Evolutionary conservation across 2,797 vertebrate genomes (phyloP), one percentile per base, ranked within the genome.

Genomic region (Danio tinwini): DNA sequence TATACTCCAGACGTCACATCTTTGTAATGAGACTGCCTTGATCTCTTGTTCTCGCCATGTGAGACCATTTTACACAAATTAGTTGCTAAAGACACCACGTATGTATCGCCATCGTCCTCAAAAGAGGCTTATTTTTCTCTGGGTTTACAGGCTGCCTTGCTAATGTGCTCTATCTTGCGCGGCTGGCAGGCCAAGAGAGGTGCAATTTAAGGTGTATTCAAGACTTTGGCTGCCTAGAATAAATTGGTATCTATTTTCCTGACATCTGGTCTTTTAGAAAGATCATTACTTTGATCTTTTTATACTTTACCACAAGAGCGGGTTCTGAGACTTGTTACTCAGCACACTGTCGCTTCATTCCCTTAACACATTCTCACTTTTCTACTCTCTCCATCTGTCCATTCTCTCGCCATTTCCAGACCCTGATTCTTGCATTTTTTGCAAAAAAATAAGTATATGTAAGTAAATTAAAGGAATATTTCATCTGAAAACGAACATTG

Each of bases 201-300:
- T 84, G 86, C 88, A 89, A 91, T 91, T 92, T 89, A 88, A 90
- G 91, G 90, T 92, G 89, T 87, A 90, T 85, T 85, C 87, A 63
- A 87, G 86, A 86, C 82, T 86, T 84, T 83, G 88, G 88, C 87
- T 89, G 90, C 87, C 86, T 81, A 79, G 86, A 80, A 85, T 90
- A 91, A 92, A 92, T 91, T 92, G 89, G 83, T 85, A 88, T 90
- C 87, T 80, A 74, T 83, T 93, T 92, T 88, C 90, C 87, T 87
- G 91, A 92, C 92, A 90, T 90, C 85, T 68, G 83, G 80, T 86
- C 87, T 91, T 90, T 90, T 84, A 85, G 83, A 88, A 86, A 88
- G 83, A 81, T 85, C 86, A 88, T 88, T 90, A 88, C 89, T 93
- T 92, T 93, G 88, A 92, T 93, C 88, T 89, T 83, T 87, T 87